Evolutionary conservation across 2,797 vertebrate genomes (phyloP), one percentile per base, ranked within the genome.

Genomic region (Dromococcyx pavoninus): DNA sequence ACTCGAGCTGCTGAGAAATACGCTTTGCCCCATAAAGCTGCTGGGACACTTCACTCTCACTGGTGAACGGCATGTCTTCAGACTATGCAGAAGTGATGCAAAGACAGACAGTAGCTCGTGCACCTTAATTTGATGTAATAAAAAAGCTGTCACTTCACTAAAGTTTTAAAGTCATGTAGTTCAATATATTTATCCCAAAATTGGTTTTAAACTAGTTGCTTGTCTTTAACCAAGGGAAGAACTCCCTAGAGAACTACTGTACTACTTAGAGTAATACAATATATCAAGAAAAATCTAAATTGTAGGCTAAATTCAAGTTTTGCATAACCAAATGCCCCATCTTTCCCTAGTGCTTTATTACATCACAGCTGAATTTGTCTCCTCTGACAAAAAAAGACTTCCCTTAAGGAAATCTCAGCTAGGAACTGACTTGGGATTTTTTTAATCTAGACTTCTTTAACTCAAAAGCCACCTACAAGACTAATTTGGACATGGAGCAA

Each of bases 71-170:
- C 41, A 87, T 93, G 90, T 95, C 66, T 57, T 75, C 95, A 91
- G 95, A 94, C 82, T 95, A 74, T 73, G 57, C n/a, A 37, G 72
- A 93, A 94, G 96, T 73, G 95, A 97, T 89, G 89, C 84, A 95
- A 91, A 67, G 72, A 96, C 93, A 96, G 95, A 96, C 81, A 3
- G 94, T 57, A 92, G 83, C 77, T 93, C 64, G 46, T 95, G 90
- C 93, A 96, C 94, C 89, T 97, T 62, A 60, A 91, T 27, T 28
- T 46, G 12, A 75, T 80, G 95, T 85, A 96, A 96, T 37, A 82
- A 93, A 97, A 37, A 88, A 84, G n/a, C 7, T 41, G 53, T 76
- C 73, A 60, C 24, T 95, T 89, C 43, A 56, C 60, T 74, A 4
- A 81, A 76, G 17, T 19, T 86, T 85, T 66, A 0, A 84, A 70